Percentiles rank a stretch among this genome's conserved stretches.
Conservation (phyloP, 2,797 vertebrate genomes). For the Anisognathus igniventris region DNA sequence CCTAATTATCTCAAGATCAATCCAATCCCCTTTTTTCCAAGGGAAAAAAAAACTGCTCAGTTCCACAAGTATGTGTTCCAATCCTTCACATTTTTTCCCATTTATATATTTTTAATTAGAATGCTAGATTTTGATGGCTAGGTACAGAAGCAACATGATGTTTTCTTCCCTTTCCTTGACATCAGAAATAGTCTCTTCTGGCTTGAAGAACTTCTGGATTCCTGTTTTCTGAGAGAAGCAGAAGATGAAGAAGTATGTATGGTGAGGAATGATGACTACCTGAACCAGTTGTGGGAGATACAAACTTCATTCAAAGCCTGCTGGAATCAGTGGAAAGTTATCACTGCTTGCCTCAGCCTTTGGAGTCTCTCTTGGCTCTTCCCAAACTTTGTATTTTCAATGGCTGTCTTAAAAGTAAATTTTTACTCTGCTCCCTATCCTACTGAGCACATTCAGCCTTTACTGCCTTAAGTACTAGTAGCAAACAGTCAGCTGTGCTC, state of each 20-base stretch:
- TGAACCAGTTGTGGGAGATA: background rate
- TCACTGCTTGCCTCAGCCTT: background rate
- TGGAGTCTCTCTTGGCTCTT: background rate
- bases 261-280: background rate
- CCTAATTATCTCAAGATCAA: background rate
- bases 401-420: background rate
- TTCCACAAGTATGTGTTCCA: background rate
- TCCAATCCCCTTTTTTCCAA: background rate
- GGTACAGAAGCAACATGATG: background rate
- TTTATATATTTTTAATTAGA: background rate
- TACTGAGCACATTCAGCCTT: background rate
- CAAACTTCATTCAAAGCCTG: background rate
- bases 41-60: background rate
- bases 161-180: background rate
- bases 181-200: background rate
- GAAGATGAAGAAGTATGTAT: background rate
- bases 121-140: background rate
- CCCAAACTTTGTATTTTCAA: background rate
- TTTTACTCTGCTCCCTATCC: background rate
- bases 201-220: conserved; percentile 13
- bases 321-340: background rate
- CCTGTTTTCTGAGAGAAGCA: conserved; percentile 34
- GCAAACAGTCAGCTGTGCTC: background rate
- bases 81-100: background rate
- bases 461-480: background rate